Percentiles rank a stretch among this genome's conserved stretches.
phyloP scores from a whole-genome alignment of 2,113 vertebrate species.

The Xyliphius kryptos region DNA sequence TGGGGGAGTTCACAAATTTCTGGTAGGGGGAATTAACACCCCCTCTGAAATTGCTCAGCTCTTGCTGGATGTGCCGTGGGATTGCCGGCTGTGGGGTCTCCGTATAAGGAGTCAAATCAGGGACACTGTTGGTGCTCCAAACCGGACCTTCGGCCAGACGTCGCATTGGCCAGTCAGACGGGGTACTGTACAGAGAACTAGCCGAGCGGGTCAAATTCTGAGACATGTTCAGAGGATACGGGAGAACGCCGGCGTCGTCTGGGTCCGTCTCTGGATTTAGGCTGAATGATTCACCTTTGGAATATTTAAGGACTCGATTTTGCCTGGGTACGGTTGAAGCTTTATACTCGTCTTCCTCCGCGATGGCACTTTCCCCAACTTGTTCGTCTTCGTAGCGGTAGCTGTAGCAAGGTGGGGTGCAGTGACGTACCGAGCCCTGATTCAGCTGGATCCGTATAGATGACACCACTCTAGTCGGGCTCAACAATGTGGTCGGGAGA shows the following conservation, averaged over 20 bases:
- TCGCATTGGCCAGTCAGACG: slow-evolving; percentile 66
- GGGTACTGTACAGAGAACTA: slow-evolving; percentile 73
- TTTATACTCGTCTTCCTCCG: slow-evolving; percentile 43
- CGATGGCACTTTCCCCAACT: slow-evolving; percentile 39
- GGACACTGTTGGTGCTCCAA: slow-evolving; percentile 81
- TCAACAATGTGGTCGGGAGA: slow-evolving; percentile 75
- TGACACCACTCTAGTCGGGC: slow-evolving; percentile 78
- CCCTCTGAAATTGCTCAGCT: slow-evolving; percentile 28
- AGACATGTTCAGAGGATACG: slow-evolving; percentile 49
- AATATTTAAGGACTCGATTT: slow-evolving; percentile 64
- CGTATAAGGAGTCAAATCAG: slow-evolving; percentile 59
- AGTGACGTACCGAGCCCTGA: slow-evolving; percentile 68
- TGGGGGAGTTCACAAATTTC: slow-evolving; percentile 5
- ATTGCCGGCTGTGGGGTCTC: background rate
- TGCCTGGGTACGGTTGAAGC: slow-evolving; percentile 57
- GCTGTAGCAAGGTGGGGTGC: slow-evolving; percentile 75
- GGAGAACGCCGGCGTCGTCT: slow-evolving; percentile 50
- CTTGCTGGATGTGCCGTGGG: slow-evolving; percentile 29
- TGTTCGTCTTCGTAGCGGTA: slow-evolving; percentile 67
- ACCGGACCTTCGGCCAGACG: slow-evolving; percentile 58
- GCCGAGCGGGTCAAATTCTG: slow-evolving; percentile 63
- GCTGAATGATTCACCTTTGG: slow-evolving; percentile 33
- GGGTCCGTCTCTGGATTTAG: slow-evolving; percentile 34
- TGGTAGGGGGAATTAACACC: background rate
- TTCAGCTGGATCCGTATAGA: slow-evolving; percentile 82